phyloP scores from a whole-genome alignment of 2,888 invertebrate genomes.

The Melipona bicolor region DNA sequence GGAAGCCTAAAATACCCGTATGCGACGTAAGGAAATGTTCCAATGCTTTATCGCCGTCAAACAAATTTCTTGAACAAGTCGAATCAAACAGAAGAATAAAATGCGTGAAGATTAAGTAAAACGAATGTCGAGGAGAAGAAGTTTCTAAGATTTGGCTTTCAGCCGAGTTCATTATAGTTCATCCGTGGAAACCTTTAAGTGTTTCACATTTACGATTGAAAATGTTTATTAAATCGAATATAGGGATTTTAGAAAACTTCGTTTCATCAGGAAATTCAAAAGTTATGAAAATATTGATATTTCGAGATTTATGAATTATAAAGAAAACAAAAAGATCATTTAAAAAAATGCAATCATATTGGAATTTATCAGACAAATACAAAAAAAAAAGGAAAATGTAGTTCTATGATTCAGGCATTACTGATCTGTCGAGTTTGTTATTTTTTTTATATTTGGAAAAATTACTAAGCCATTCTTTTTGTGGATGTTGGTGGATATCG shows the following conservation, averaged over 20 bases:
- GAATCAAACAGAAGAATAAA: conserved; percentile 28
- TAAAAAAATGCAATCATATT: no score
- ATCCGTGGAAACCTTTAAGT: not conserved
- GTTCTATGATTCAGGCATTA: not conserved
- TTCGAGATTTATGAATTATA: not conserved
- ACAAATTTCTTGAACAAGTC: conserved; percentile 45
- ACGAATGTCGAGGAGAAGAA: conserved; percentile 14
- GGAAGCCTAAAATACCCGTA: conserved; percentile 50
- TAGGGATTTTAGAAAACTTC: not conserved
- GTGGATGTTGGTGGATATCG: conserved; percentile 30
- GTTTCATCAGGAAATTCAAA: not conserved
- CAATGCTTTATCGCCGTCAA: conserved; percentile 61
- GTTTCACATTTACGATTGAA: conserved; percentile 19
- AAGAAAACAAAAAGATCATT: no score
- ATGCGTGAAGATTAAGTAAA: not conserved
- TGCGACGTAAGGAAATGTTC: conserved; percentile 69
- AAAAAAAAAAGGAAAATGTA: no score
- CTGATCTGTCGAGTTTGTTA: conserved; percentile 25
- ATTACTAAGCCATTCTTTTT: no score
- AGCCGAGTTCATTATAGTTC: conserved; percentile 27
- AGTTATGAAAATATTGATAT: conserved; percentile 7
- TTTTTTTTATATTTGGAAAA: no score
- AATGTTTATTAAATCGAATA: conserved; percentile 36
- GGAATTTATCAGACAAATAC: not conserved
- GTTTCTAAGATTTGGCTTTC: conserved; percentile 41